phyloP scores from a whole-genome alignment of 2,113 vertebrate species.

The Electrona antarctica region DNA sequence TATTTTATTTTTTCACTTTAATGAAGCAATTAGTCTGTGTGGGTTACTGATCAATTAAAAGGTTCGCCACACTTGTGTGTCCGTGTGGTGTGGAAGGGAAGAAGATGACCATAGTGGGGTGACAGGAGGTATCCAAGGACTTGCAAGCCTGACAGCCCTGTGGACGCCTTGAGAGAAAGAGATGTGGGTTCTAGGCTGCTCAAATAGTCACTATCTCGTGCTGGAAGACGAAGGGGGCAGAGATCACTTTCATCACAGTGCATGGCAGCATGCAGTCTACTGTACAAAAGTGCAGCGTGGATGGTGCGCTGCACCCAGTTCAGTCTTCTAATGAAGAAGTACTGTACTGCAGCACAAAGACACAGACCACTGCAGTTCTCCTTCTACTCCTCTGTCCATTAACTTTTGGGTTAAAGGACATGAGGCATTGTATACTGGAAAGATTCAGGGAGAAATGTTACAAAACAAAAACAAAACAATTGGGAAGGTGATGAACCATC shows the following conservation, averaged over 20 bases:
- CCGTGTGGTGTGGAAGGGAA: neutral
- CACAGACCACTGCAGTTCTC: neutral
- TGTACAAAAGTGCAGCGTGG: constrained; percentile 26
- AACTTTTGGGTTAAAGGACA: constrained; percentile 13
- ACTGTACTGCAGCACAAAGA: constrained; percentile 34
- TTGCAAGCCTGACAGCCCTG: constrained; percentile 50
- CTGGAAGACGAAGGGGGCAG: constrained; percentile 11
- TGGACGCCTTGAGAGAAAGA: constrained; percentile 11
- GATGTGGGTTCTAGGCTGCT: neutral
- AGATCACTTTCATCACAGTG: constrained; percentile 41
- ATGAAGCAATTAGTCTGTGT: constrained; percentile 43
- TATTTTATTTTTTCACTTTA: constrained; percentile 36
- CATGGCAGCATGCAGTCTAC: constrained; percentile 27
- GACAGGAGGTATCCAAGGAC: constrained; percentile 29
- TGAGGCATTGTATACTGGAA: neutral
- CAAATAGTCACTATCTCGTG: constrained; percentile 7
- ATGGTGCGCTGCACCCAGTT: constrained; percentile 1
- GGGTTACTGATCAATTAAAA: constrained; percentile 44
- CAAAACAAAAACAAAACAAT: constrained; percentile 14
- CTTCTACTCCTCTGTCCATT: constrained; percentile 14
- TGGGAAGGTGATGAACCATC: constrained; percentile 27
- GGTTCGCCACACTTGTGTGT: neutral
- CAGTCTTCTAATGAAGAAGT: constrained; percentile 59
- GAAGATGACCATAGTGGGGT: constrained; percentile 5
- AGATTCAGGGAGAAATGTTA: neutral